phyloP scores from a whole-genome alignment of 2,888 invertebrate species.

The Drosophila austrosaltans region DNA sequence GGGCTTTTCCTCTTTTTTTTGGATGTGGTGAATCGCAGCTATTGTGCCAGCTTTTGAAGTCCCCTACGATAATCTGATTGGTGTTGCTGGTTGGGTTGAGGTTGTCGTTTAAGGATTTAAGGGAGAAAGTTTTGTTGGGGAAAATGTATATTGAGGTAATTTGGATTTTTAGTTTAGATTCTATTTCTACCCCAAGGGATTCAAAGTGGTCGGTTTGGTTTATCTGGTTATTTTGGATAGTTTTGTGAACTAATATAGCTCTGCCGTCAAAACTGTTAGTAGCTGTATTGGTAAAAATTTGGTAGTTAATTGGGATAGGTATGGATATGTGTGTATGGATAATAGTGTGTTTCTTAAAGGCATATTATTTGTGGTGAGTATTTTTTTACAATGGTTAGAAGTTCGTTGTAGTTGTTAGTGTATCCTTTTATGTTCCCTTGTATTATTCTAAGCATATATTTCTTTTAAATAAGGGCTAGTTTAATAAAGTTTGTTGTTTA shows the following conservation, averaged over 20 bases:
- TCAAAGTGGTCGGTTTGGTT: too few species aligned
- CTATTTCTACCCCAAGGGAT: not conserved
- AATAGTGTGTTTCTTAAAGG: not conserved
- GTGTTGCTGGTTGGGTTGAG: not conserved
- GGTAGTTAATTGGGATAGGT: not conserved
- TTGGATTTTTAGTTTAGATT: not conserved
- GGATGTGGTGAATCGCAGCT: too few species aligned
- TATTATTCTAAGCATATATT: not conserved
- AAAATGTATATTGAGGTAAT: not conserved
- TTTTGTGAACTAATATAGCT: too few species aligned
- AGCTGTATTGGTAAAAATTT: not conserved
- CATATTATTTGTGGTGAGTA: slow-evolving; percentile 4
- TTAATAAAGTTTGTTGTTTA: not conserved
- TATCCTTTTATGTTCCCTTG: not conserved
- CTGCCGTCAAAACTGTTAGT: too few species aligned
- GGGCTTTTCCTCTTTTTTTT: too few species aligned
- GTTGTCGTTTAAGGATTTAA: not conserved
- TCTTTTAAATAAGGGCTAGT: not conserved
- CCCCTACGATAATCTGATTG: not conserved
- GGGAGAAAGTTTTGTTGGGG: not conserved
- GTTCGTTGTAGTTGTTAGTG: not conserved
- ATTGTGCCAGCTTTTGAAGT: too few species aligned
- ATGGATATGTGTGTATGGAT: not conserved
- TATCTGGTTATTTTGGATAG: too few species aligned
- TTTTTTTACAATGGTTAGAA: not conserved